phyloP scores from a whole-genome alignment of 2,888 invertebrate species.

The Suillia variegata region DNA sequence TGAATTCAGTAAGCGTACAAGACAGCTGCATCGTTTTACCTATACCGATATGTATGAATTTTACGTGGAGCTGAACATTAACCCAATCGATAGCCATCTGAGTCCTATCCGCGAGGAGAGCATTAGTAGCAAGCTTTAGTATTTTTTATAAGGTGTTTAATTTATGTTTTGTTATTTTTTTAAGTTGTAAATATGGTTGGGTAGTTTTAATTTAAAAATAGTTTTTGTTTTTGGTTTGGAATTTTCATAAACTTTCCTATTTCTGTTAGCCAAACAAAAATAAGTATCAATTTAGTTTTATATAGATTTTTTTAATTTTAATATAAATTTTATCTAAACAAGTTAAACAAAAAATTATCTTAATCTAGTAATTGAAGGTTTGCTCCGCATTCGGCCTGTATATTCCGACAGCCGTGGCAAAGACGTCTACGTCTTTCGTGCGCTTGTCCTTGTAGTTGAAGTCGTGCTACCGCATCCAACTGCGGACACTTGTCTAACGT shows the following conservation, averaged over 20 bases:
- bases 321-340: background rate
- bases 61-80: constrained; percentile 39
- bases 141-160: too few relatives aligned
- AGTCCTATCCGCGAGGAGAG: constrained; percentile 13
- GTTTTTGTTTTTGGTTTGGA: too few relatives aligned
- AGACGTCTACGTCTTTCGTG: too few relatives aligned
- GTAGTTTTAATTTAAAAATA: too few relatives aligned
- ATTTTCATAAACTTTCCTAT: background rate
- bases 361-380: too few relatives aligned
- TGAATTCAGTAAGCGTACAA: constrained; percentile 45
- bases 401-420: constrained; percentile 62
- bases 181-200: too few relatives aligned
- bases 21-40: constrained; percentile 51
- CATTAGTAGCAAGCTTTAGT: background rate
- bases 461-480: constrained; percentile 31
- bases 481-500: constrained; percentile 20
- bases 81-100: constrained; percentile 42
- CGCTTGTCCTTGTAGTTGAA: constrained; percentile 36
- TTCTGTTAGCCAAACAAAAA: too few relatives aligned
- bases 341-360: background rate
- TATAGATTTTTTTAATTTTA: too few relatives aligned
- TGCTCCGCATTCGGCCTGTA: constrained; percentile 53
- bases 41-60: constrained; percentile 38
- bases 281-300: too few relatives aligned
- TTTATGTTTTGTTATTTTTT: too few relatives aligned